These are phyloP conservation scores for Drosophila setosimentum DNA, from an alignment of 2,888 invertebrate genomes.

Conservation along the genomic window DNA sequence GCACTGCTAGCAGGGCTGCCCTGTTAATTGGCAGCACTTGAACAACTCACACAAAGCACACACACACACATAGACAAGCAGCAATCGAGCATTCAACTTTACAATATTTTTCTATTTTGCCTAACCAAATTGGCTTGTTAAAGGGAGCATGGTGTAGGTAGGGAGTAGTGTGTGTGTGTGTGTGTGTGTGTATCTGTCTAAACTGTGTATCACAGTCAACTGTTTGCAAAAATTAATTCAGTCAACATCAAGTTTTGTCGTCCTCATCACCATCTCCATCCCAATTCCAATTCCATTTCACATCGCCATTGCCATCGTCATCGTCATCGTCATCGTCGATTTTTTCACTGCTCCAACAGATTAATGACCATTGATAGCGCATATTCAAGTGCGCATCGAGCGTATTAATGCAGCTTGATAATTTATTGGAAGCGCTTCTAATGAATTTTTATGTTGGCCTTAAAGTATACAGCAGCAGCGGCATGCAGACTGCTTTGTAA, in stretches of 20 bases:
- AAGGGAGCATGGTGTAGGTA: background rate
- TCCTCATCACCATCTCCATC: background rate
- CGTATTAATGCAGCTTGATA: conserved; percentile 73
- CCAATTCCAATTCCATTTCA: no score
- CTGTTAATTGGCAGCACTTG: conserved; percentile 77
- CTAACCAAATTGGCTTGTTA: conserved; percentile 67
- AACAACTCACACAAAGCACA: conserved; percentile 37
- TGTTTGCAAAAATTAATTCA: conserved; percentile 39
- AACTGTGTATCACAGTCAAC: conserved; percentile 38
- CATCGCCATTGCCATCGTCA: background rate
- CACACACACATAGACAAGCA: conserved; percentile 12
- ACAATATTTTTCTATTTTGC: conserved; percentile 55
- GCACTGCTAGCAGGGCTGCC: conserved; percentile 54
- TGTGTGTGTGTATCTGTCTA: conserved; percentile 8
- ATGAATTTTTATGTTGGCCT: conserved; percentile 71
- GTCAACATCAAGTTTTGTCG: conserved; percentile 27
- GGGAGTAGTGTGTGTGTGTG: background rate
- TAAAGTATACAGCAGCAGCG: conserved; percentile 21
- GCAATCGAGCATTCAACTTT: conserved; percentile 32
- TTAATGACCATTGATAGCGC: conserved; percentile 74
- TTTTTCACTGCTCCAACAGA: conserved; percentile 36
- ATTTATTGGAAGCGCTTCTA: conserved; percentile 74
- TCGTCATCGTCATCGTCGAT: background rate
- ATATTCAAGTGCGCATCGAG: conserved; percentile 67
- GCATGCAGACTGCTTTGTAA: background rate